Conservation (phyloP, 2,797 vertebrate genomes). For the Cephalopachus bancanus region DNA sequence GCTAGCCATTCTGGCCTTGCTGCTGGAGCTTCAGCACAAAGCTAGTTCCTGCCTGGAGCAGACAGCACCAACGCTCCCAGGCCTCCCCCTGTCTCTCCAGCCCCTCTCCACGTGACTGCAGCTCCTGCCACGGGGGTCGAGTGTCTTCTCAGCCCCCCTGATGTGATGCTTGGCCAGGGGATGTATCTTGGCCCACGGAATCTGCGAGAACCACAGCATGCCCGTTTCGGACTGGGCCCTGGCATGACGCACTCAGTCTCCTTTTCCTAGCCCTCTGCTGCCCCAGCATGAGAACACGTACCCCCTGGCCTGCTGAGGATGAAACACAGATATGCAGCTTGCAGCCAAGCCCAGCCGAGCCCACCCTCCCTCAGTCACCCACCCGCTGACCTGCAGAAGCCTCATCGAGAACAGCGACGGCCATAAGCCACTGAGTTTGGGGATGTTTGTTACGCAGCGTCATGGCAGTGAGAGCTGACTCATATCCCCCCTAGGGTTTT, state of each 20-base stretch:
- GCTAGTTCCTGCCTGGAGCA: not conserved
- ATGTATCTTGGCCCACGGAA: not conserved
- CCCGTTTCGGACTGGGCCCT: not conserved
- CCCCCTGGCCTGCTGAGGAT: not conserved
- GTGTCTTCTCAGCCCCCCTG: not conserved
- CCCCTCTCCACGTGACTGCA: not conserved
- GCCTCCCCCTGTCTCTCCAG: too few species aligned
- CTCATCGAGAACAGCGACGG: not conserved
- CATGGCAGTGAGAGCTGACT: not conserved
- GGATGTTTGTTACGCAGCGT: not conserved
- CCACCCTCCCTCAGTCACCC: not conserved
- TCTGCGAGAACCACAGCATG: not conserved
- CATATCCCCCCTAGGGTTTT: not conserved
- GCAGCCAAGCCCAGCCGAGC: not conserved
- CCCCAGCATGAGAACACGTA: not conserved
- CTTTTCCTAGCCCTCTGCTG: not conserved
- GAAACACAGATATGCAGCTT: not conserved
- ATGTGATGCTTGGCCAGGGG: not conserved
- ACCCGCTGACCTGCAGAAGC: not conserved
- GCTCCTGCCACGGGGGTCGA: not conserved
- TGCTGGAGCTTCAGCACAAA: not conserved
- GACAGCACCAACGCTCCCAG: not conserved
- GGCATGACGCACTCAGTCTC: not conserved
- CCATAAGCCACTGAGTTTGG: not conserved
- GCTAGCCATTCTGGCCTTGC: not conserved